Base-by-base conservation (phyloP, 2,888 invertebrate genomes). In the Ptychoptera contaminata region DNA sequence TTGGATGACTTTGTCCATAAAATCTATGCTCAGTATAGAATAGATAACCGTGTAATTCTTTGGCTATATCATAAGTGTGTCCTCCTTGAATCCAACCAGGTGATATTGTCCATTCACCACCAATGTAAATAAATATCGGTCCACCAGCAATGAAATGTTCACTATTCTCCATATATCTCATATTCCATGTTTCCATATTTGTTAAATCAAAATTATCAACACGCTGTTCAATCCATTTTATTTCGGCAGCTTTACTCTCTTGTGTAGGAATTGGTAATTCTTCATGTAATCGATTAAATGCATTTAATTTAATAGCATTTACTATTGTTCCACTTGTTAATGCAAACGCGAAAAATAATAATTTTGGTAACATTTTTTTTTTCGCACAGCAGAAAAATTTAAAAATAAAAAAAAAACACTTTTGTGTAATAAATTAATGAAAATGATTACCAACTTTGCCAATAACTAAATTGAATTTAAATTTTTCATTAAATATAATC, bases 1-100 rank as follows among this genome's bases (percentile, higher is more conserved):
- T 74, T 1, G 82, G 83, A 49, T 69, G 69, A 47, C 78, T 81
- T 37, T 68, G 56, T 3, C 84, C 84, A 55, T 84, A 84, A 58
- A 72, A 85, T 51, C 85, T 68, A 56, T 85, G 84, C 57, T 85
- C 84, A 1, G 82, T 72, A 51, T 76, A 75, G 56, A 80, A 76
- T 52, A 79, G 63, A 2, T 71, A 69, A 0, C 77, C 82, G 2
- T 63, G 59, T 47, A 73, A 62, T 9, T 56, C 48, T 32, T 54
- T 46, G 0, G 74, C 78, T 49, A 76, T 57, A 34, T 74, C 69
- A 44, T 67, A 61, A 47, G 77, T 73, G 39, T 74, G 62, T 2
- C 81, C 81, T 0, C 52, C 55, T 29, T 54, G 54, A 53, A 77
- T 59, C 71, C 72, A 77, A 8, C 65, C 65, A 0, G 71, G 60